Conservation (phyloP, 2,888 invertebrate species). For the Phyllotreta cruciferae region DNA sequence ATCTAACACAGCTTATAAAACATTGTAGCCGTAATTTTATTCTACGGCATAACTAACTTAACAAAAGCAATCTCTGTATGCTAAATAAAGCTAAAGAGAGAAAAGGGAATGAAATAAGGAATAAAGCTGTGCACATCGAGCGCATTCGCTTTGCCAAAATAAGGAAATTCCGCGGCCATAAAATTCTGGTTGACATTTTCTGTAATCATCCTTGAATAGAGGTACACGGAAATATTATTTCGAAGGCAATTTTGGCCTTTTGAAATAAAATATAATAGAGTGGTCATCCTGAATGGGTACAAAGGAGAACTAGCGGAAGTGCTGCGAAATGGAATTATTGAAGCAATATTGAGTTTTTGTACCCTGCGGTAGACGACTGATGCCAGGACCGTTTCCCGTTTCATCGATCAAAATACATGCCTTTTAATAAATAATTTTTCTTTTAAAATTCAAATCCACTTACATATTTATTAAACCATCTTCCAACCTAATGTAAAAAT, state of each 20-base stretch:
- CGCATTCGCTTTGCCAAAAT: conserved; percentile 12
- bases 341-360: conserved; percentile 52
- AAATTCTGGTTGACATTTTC: conserved; percentile 30
- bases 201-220: conserved; percentile 30
- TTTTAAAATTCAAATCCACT: too few species aligned
- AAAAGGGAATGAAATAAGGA: conserved; percentile 7
- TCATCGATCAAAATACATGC: neutral
- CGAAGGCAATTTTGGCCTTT: conserved; percentile 38
- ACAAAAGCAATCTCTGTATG: conserved; percentile 12
- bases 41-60: neutral
- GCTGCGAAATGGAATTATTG: conserved; percentile 54
- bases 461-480: too few species aligned
- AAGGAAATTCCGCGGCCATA: conserved; percentile 11
- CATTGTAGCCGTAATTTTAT: conserved; percentile 8
- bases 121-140: neutral
- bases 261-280: conserved; percentile 41
- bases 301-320: conserved; percentile 47
- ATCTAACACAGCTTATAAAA: conserved; percentile 1
- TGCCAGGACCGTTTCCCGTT: conserved; percentile 2
- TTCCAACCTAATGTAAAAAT: too few species aligned
- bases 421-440: neutral
- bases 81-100: conserved; percentile 4
- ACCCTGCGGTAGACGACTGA: conserved; percentile 1
- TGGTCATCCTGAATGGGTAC: conserved; percentile 40
- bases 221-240: conserved; percentile 39